Percentiles rank a stretch among this genome's conserved stretches.
Conservation (phyloP, 1,140 invertebrate species). For the Panagrolaimus sp. region DNA sequence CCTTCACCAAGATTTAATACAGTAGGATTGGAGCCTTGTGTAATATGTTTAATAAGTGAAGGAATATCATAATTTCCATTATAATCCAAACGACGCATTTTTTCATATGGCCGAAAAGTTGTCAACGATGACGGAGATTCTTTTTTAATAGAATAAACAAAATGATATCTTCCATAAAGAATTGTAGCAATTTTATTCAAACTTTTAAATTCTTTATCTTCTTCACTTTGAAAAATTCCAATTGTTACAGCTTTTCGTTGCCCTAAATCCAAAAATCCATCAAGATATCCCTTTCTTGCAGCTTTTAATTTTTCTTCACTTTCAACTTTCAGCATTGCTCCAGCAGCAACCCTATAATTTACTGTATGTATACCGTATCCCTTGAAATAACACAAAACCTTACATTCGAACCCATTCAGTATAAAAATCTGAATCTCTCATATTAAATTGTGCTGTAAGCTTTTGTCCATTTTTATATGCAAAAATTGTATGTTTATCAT, state of each 20-base stretch:
- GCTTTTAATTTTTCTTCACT: conserved; percentile 25
- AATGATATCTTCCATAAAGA: conserved; percentile 38
- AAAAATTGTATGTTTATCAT: conserved; percentile 34
- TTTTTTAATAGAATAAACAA: conserved; percentile 36
- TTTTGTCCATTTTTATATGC: conserved; percentile 32
- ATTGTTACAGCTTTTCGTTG: conserved; percentile 30
- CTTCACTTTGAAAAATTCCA: conserved; percentile 34
- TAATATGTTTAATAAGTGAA: conserved; percentile 33
- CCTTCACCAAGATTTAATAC: conserved; percentile 30
- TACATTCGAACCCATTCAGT: conserved; percentile 19
- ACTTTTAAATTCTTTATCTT: conserved; percentile 32
- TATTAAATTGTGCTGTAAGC: conserved; percentile 33
- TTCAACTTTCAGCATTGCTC: conserved; percentile 17
- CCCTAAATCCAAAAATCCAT: conserved; percentile 8
- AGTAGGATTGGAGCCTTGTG: conserved; percentile 31
- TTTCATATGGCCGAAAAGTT: conserved; percentile 25
- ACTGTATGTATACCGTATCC: background rate
- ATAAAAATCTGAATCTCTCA: conserved; percentile 43
- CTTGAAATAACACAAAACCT: background rate
- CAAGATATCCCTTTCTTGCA: conserved; percentile 11
- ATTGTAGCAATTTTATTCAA: conserved; percentile 30
- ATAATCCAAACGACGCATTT: conserved; percentile 23
- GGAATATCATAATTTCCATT: conserved; percentile 26
- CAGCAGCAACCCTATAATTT: conserved; percentile 26
- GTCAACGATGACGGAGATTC: conserved; percentile 2